Percentiles rank a stretch among this genome's conserved stretches.
Evolutionary conservation across 37 sponge, comb jelly and placozoan species (phyloP).

Genomic region (Corticium candelabrum): DNA sequence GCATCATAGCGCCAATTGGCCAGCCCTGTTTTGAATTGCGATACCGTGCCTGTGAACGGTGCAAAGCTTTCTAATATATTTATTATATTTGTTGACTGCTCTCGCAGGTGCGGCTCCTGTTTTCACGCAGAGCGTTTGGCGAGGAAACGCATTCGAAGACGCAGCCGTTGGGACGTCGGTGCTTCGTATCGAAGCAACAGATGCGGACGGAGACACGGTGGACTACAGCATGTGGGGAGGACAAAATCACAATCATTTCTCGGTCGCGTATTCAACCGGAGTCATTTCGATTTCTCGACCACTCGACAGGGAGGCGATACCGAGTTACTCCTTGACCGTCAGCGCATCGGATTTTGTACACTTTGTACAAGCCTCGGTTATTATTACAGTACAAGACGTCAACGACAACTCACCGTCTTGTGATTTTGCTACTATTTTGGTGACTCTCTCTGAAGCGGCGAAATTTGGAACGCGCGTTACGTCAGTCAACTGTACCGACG

Average conservation of each 20-base stretch:
- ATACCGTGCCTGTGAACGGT: too few species aligned
- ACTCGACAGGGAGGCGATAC: not conserved
- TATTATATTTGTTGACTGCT: too few species aligned
- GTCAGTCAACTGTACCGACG: not conserved
- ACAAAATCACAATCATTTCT: not conserved
- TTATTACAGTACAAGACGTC: not conserved
- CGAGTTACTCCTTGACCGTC: not conserved
- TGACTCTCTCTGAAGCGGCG: not conserved
- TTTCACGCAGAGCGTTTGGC: not conserved
- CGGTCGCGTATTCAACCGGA: not conserved
- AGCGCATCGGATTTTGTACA: not conserved
- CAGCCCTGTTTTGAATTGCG: too few species aligned
- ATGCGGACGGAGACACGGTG: not conserved
- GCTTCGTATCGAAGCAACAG: not conserved
- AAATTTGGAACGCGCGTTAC: not conserved
- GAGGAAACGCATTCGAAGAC: not conserved
- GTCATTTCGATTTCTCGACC: not conserved
- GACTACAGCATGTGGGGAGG: not conserved
- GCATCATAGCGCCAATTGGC: too few species aligned
- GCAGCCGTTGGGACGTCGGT: not conserved
- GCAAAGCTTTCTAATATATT: too few species aligned
- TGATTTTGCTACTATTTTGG: not conserved
- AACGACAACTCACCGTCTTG: not conserved
- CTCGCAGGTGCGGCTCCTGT: not conserved
- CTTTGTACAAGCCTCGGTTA: not conserved